A percentile compares a stretch with the other conserved stretches of the same genome.
These are phyloP conservation scores for Aspidapion aeneum DNA, from an alignment of 2,888 invertebrate species.

Conservation along the genomic window DNA sequence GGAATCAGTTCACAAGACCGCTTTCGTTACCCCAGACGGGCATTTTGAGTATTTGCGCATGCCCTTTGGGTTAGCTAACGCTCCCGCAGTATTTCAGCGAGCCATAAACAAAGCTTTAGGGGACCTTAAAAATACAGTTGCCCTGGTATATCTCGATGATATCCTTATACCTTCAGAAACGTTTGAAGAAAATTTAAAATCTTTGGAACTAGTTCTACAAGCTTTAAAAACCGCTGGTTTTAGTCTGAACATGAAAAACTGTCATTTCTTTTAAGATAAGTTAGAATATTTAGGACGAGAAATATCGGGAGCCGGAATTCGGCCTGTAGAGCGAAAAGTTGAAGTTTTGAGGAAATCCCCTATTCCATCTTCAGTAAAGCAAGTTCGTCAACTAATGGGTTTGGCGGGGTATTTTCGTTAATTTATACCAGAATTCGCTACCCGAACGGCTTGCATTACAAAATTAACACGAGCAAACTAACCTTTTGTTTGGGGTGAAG, in stretches of 20 bases:
- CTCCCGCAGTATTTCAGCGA: constrained; percentile 26
- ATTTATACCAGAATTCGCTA: constrained; percentile 33
- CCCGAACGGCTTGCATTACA: constrained; percentile 20
- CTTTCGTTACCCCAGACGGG: constrained; percentile 36
- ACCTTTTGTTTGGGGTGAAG: constrained; percentile 12
- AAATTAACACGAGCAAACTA: constrained; percentile 15
- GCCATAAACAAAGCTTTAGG: constrained; percentile 21
- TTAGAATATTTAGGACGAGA: constrained; percentile 34
- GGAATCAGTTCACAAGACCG: constrained; percentile 27
- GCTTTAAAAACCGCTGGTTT: constrained; percentile 8
- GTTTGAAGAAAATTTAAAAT: not conserved
- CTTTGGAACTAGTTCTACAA: constrained; percentile 5
- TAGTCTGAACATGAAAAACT: constrained; percentile 19
- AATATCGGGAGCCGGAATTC: constrained; percentile 29
- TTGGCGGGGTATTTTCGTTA: constrained; percentile 36
- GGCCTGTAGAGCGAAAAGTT: constrained; percentile 31
- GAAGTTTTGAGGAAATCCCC: constrained; percentile 28
- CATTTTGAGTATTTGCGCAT: constrained; percentile 37
- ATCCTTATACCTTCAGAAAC: constrained; percentile 14
- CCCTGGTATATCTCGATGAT: constrained; percentile 13
- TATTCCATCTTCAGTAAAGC: constrained; percentile 28
- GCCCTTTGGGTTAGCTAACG: constrained; percentile 38
- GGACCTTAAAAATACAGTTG: constrained; percentile 8
- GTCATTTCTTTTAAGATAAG: constrained; percentile 20
- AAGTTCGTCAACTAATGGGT: constrained; percentile 35